These are phyloP conservation scores for Oeneis ivallda DNA, from an alignment of 2,888 invertebrate species.

Conservation along the genomic window DNA sequence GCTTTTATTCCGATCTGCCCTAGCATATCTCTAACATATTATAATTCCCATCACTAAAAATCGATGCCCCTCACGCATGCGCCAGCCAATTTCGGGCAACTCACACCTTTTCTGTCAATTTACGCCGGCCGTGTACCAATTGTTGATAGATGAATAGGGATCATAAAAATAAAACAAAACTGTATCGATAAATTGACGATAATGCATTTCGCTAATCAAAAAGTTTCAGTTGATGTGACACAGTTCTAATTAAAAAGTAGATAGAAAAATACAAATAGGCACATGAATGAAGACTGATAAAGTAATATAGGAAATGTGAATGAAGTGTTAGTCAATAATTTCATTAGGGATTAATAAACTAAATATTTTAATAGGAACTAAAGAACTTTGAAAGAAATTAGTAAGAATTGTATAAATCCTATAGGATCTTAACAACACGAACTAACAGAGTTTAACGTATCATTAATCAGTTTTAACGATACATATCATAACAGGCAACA, in stretches of 20 bases:
- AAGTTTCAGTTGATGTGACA: conserved; percentile 8
- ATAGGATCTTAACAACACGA: no score
- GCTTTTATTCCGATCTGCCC: background rate
- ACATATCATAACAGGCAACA: no score
- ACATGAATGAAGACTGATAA: background rate
- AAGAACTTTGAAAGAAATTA: no score
- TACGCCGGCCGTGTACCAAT: conserved; percentile 49
- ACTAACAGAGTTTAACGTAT: background rate
- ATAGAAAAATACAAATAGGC: background rate
- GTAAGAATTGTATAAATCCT: no score
- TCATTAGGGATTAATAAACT: background rate
- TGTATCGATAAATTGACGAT: background rate
- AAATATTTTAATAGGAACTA: background rate
- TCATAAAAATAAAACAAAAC: conserved; percentile 35
- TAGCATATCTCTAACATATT: background rate
- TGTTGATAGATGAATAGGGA: conserved; percentile 44
- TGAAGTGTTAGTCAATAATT: conserved; percentile 11
- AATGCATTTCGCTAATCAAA: background rate
- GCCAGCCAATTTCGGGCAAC: conserved; percentile 44
- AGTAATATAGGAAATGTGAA: conserved; percentile 10
- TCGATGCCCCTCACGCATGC: conserved; percentile 71
- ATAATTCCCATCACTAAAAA: conserved; percentile 63
- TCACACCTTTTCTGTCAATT: conserved; percentile 52
- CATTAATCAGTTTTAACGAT: background rate
- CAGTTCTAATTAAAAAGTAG: background rate